Conservation (phyloP, 2,888 invertebrate genomes). For the Drosophila imparisetae region DNA sequence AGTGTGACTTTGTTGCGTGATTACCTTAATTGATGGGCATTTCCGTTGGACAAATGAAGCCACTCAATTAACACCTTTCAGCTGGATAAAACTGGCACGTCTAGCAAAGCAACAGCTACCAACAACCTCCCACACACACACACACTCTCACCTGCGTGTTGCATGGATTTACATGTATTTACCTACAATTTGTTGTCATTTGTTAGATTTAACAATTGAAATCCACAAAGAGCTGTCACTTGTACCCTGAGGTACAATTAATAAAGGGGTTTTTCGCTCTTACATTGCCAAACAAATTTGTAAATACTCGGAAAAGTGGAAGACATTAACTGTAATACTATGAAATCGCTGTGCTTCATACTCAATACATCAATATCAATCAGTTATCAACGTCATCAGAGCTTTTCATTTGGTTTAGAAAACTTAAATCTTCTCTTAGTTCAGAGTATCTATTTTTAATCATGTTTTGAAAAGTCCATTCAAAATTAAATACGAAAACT, state of each 20-base stretch:
- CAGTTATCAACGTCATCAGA: background rate
- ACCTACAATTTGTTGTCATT: constrained; percentile 30
- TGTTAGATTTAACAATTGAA: constrained; percentile 18
- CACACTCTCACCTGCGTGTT: constrained; percentile 1
- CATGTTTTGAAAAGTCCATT: background rate
- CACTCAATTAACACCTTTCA: constrained; percentile 81
- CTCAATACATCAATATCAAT: background rate
- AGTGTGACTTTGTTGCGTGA: constrained; percentile 80
- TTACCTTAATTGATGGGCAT: constrained; percentile 81
- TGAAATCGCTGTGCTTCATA: background rate
- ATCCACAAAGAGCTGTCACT: constrained; percentile 4
- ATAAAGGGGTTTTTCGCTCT: background rate
- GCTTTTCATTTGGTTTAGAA: background rate
- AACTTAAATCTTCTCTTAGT: background rate
- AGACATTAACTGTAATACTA: background rate
- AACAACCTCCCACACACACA: background rate
- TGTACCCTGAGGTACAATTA: background rate
- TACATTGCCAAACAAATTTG: background rate
- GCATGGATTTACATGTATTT: constrained; percentile 23
- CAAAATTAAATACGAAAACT: background rate
- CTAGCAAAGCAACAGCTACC: constrained; percentile 40
- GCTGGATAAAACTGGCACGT: constrained; percentile 72
- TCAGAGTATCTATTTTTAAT: background rate
- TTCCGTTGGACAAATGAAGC: constrained; percentile 79
- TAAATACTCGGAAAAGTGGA: background rate